Conservation (phyloP, 2,888 invertebrate genomes). For the Anticlea derivata region DNA sequence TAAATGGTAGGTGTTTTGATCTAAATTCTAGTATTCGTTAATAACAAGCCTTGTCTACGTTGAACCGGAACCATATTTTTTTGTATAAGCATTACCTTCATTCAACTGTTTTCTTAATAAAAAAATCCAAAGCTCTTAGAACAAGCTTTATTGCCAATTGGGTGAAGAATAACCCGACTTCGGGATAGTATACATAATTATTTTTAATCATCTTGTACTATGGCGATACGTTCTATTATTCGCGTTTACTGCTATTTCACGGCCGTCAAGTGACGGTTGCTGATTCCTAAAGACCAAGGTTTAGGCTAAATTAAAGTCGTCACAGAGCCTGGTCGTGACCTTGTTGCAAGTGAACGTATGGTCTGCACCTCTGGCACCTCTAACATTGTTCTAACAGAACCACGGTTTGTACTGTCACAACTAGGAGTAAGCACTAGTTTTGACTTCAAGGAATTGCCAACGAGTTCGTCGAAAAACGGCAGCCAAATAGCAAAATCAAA, state of each 20-base stretch:
- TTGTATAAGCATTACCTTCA: too few relatives aligned
- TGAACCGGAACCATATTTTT: conserved; percentile 8
- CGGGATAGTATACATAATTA: too few relatives aligned
- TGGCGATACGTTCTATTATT: too few relatives aligned
- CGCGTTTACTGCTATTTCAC: too few relatives aligned
- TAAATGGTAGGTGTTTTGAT: background rate
- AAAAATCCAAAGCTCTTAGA: too few relatives aligned
- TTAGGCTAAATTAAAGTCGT: conserved; percentile 38
- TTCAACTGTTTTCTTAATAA: too few relatives aligned
- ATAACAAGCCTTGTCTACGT: background rate
- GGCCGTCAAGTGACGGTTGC: too few relatives aligned
- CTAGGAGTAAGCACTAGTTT: background rate
- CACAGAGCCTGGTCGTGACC: conserved; percentile 63
- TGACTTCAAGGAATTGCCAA: background rate
- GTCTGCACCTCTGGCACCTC: conserved; percentile 11
- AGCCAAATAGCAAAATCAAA: too few relatives aligned
- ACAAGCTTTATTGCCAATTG: too few relatives aligned
- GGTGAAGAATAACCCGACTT: too few relatives aligned
- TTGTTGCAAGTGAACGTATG: conserved; percentile 67
- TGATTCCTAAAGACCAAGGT: background rate
- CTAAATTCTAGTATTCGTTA: conserved; percentile 9
- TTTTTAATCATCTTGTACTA: too few relatives aligned
- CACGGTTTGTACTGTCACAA: conserved; percentile 1
- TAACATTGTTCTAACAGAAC: background rate
- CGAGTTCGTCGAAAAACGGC: background rate